Conservation (phyloP, 37 sponge, comb jelly and placozoan genomes). For the Chondrilla cf. caribensis region DNA sequence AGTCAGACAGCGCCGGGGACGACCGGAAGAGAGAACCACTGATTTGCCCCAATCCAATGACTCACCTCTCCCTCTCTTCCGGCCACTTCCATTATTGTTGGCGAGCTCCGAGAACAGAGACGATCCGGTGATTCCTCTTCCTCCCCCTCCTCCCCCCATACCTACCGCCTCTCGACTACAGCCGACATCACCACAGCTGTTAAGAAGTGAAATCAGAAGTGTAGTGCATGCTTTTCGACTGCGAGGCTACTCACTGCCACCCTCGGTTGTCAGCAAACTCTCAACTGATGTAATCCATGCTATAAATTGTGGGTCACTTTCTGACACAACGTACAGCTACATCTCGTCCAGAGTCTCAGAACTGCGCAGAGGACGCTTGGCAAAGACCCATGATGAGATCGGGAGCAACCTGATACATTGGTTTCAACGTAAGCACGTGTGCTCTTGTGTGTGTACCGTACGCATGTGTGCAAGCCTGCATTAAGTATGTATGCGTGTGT, state of each 20-base stretch:
- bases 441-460: neutral
- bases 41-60: no score
- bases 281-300: conserved; percentile 11
- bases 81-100: no score
- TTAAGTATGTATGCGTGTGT: conserved; percentile 8
- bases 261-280: neutral
- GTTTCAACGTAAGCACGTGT: conserved; percentile 50
- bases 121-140: neutral
- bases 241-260: neutral
- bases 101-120: no score
- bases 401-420: conserved; percentile 70
- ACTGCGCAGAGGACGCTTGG: conserved; percentile 57
- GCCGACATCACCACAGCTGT: neutral
- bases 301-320: conserved; percentile 22
- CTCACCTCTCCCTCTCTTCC: no score
- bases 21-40: no score
- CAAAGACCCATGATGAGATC: conserved; percentile 43
- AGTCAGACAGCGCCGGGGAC: no score
- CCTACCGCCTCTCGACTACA: neutral
- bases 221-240: neutral
- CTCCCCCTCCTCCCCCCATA: conserved; percentile 6
- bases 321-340: neutral
- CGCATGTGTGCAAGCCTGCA: neutral
- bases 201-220: neutral
- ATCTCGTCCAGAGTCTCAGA: conserved; percentile 24